Percentiles rank a stretch among this genome's conserved stretches.
Conservation (phyloP, 2,797 vertebrate species). For the Sciurus carolinensis region DNA sequence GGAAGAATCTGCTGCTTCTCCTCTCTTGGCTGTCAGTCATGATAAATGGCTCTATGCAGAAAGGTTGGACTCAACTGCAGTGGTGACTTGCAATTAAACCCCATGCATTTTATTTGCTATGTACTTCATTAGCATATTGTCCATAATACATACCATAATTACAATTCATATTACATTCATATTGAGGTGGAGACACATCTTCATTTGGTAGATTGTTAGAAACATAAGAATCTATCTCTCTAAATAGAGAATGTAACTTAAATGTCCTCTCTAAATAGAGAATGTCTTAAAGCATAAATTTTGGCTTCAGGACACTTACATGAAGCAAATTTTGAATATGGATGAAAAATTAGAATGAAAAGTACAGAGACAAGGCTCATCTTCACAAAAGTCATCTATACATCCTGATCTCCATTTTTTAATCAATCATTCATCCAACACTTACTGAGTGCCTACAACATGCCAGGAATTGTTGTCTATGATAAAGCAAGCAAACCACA, state of each 20-base stretch:
- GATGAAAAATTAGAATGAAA: constrained; percentile 17
- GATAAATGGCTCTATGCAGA: constrained; percentile 88
- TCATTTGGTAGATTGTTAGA: constrained; percentile 42
- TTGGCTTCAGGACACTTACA: constrained; percentile 25
- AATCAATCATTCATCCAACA: background rate
- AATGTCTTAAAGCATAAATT: constrained; percentile 37
- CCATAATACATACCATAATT: constrained; percentile 72
- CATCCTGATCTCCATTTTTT: background rate
- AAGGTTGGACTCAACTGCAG: constrained; percentile 85
- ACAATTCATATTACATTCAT: constrained; percentile 21
- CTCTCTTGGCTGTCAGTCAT: constrained; percentile 86
- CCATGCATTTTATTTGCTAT: constrained; percentile 71
- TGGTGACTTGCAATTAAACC: constrained; percentile 87
- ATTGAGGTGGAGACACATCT: constrained; percentile 24
- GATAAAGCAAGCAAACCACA: background rate
- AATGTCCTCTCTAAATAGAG: background rate
- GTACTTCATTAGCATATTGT: constrained; percentile 84
- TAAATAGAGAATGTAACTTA: constrained; percentile 30
- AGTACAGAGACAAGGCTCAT: background rate
- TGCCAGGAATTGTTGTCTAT: background rate
- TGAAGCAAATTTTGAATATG: constrained; percentile 22
- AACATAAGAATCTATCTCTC: background rate
- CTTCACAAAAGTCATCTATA: background rate
- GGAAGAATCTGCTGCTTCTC: constrained; percentile 72
- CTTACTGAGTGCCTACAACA: background rate